Evolutionary conservation across 2,797 vertebrate species (phyloP).

Genomic region (Sebastes variabilis): DNA sequence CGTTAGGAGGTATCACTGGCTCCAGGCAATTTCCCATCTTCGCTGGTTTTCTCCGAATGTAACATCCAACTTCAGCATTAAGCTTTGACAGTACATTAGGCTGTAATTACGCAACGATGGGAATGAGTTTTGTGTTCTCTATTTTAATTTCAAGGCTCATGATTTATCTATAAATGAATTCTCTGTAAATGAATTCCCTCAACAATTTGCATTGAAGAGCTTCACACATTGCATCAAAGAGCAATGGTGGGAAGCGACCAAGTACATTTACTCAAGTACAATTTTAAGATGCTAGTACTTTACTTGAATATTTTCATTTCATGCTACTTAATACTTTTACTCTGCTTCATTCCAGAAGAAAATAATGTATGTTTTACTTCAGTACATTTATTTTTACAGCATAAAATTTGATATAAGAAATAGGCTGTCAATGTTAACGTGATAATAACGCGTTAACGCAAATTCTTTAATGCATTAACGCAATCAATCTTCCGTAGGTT

Average conservation of each 20-base stretch:
- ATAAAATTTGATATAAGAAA: not conserved
- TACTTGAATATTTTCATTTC: not conserved
- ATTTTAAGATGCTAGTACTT: not conserved
- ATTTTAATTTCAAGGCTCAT: constrained; percentile 38
- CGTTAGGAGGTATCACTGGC: constrained; percentile 55
- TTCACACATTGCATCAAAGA: not conserved
- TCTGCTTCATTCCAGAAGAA: not conserved
- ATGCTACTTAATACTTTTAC: not conserved
- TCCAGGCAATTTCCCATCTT: constrained; percentile 38
- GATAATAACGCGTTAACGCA: too few relatives aligned
- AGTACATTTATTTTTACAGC: not conserved
- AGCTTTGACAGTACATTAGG: constrained; percentile 34
- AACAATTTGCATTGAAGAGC: not conserved
- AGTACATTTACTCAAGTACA: not conserved
- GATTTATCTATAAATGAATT: constrained; percentile 30
- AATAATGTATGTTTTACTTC: not conserved
- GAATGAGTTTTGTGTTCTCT: not conserved
- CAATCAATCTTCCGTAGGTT: too few relatives aligned
- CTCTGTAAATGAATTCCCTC: constrained; percentile 5
- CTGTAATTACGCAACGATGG: constrained; percentile 1
- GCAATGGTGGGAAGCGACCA: not conserved
- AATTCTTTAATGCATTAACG: too few relatives aligned
- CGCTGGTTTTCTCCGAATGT: constrained; percentile 38
- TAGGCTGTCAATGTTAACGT: too few relatives aligned
- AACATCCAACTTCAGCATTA: constrained; percentile 36